Evolutionary conservation across 1,140 invertebrate species (phyloP).

Genomic region (Lepidurus apus): DNA sequence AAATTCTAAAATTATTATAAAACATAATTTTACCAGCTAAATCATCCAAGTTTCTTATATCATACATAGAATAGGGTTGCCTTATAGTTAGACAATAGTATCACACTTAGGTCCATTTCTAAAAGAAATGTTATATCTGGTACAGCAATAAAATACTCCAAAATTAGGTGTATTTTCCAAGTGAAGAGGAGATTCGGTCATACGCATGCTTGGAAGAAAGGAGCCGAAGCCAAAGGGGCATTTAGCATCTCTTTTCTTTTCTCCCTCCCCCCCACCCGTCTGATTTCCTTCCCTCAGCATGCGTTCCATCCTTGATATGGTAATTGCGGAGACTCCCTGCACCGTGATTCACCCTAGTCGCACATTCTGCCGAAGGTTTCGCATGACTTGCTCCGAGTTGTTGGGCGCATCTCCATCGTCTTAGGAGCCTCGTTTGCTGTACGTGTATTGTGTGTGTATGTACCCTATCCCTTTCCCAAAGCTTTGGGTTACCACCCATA

Average conservation of each 20-base stretch:
- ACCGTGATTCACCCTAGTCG: neutral
- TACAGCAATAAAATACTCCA: no score
- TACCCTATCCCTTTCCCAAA: neutral
- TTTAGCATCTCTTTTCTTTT: neutral
- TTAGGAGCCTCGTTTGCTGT: neutral
- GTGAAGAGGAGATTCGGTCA: no score
- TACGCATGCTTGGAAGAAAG: no score
- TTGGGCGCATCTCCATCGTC: slow-evolving; percentile 7
- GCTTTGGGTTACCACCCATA: slow-evolving; percentile 6
- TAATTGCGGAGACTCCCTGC: slow-evolving; percentile 17
- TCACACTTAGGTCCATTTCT: no score
- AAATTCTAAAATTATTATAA: no score
- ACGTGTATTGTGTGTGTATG: no score
- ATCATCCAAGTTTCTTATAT: no score
- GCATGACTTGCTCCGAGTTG: slow-evolving; percentile 4
- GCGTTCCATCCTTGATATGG: slow-evolving; percentile 18
- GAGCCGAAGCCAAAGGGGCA: neutral
- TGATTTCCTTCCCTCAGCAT: slow-evolving; percentile 17
- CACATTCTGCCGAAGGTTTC: neutral
- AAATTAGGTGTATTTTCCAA: no score
- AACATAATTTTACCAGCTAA: no score
- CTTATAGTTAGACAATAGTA: no score
- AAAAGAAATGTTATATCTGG: no score
- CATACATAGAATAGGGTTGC: no score
- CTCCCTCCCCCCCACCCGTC: neutral